Base-by-base conservation (phyloP, 2,113 vertebrate genomes). In the Tangachromis dhanisi region DNA sequence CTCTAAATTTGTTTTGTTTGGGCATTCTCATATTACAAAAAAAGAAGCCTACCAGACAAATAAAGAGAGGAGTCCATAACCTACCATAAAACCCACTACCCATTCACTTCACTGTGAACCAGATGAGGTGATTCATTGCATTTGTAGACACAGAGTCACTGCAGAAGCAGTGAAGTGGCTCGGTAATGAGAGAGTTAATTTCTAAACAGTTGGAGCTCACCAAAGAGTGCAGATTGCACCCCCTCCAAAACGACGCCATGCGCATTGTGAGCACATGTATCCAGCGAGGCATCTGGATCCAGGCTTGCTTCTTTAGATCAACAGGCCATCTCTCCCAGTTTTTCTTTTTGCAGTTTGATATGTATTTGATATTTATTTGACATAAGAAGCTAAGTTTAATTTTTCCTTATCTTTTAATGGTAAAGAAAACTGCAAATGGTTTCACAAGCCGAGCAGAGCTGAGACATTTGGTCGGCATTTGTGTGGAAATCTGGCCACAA, bases 291-390 rank as follows among this genome's bases (percentile, higher is more conserved):
- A 49, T 8, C 42, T 49, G 71, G 42, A 49, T 0, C 26, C 42
- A 78, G 0, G 24, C 10, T 78, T 19, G 26, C 45, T 13, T 31
- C 45, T 78, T 19, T 8, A 13, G 42, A 31, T 49, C 71, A 49
- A 8, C 42, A 51, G 9, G 45, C 29, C 0, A 8, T 8, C 0
- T 31, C 71, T 49, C 24, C 16, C 16, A 1, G 42, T 2, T 76
- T 49, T 49, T 31, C 4, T 12, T 31, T 47, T 31, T 76, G 13
- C 24, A 49, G 16, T 78, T 31, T 49, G 42, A 49, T 11, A 47
- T 7, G 14, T 17, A 0, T 47, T 73, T 47, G 1, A 38, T 66
- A 66, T 38, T 66, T 66, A 38, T 66, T 47, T 0, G 42, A 29
- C 42, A 51, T 29, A 49, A 12, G 26, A 49, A 19, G 7, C 16